Base-by-base conservation (phyloP, 2,113 vertebrate species). In the Eonycteris spelaea region DNA sequence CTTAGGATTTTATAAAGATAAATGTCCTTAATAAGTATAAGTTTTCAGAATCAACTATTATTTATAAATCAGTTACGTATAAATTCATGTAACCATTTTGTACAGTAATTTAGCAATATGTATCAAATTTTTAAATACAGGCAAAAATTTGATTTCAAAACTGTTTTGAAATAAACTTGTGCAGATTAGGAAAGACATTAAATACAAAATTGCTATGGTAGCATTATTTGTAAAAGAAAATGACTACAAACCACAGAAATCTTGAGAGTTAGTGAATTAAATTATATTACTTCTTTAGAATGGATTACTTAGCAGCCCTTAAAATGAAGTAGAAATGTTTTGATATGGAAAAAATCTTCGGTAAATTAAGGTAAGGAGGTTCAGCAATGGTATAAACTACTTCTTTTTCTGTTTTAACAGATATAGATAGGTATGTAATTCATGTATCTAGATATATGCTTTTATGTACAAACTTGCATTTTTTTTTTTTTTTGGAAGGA, bases 401-500 rank as follows among this genome's bases (percentile, higher is more conserved):
- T 55, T 80, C 51, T 57, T 21, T 73, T 95, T 84, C 33, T 85
- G 40, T 96, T 91, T 48, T 78, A 67, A 78, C 82, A 93, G 21
- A 43, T 40, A 35, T 1, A 59, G 35, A 53, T 57, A 28, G 59
- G 79, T 59, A 51, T 67, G 24, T 22, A 26, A 10, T 74, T 89
- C 90, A 51, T 79, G 15, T 91, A 68, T 91, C 13, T 86, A 95
- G 68, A 84, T 71, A 43, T 5, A 33, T 33, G 35, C 65, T 90
- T 95, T 53, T 75, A 16, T 21, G 18, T 68, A 19, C 48, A 84
- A 24, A 80, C 35, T 79, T 85, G 71, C 11, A 55, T 85, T 85
- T 95, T 94, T 95, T 93, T 65, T 85, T 85, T 95, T 94, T 95
- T 93, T 65, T 1, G 2, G 63, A 95, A 95, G 90, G 73, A 89